phyloP scores from a whole-genome alignment of 2,888 invertebrate species.

The Listrodromus nycthemerus region DNA sequence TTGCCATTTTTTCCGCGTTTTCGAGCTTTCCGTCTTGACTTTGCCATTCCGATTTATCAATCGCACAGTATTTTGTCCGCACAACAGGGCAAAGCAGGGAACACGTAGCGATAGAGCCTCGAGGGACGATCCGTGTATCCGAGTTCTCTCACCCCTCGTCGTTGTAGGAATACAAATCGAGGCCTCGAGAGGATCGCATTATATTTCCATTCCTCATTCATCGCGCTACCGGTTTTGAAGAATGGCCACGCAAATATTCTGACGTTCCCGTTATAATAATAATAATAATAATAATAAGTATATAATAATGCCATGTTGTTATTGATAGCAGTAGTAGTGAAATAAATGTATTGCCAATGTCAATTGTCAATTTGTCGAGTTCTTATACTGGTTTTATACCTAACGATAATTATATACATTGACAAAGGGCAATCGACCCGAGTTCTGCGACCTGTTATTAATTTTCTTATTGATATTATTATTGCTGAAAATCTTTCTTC shows the following conservation, averaged over 20 bases:
- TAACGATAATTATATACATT: no score
- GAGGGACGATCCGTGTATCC: conserved; percentile 13
- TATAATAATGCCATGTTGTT: no score
- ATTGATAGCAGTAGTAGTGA: no score
- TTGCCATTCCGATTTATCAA: not conserved
- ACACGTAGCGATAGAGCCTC: conserved; percentile 1
- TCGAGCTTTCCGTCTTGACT: conserved; percentile 5
- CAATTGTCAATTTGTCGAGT: no score
- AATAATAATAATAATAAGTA: no score
- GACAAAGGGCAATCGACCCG: no score
- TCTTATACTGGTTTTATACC: no score
- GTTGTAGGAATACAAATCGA: conserved; percentile 21
- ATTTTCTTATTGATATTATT: no score
- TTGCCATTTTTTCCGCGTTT: not conserved
- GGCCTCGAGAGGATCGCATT: conserved; percentile 63
- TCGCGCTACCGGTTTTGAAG: conserved; percentile 64
- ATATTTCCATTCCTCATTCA: conserved; percentile 68
- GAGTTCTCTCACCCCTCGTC: conserved; percentile 53
- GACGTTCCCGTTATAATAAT: conserved; percentile 1
- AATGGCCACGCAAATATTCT: conserved; percentile 57
- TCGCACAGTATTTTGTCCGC: conserved; percentile 5
- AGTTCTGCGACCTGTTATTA: no score
- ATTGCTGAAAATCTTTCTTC: no score
- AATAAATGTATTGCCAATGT: no score
- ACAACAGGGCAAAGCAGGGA: not conserved